Percentiles rank a stretch among this genome's conserved stretches.
phyloP scores from a whole-genome alignment of 2,797 vertebrate species.

The Paratrypauchen microcephalus region DNA sequence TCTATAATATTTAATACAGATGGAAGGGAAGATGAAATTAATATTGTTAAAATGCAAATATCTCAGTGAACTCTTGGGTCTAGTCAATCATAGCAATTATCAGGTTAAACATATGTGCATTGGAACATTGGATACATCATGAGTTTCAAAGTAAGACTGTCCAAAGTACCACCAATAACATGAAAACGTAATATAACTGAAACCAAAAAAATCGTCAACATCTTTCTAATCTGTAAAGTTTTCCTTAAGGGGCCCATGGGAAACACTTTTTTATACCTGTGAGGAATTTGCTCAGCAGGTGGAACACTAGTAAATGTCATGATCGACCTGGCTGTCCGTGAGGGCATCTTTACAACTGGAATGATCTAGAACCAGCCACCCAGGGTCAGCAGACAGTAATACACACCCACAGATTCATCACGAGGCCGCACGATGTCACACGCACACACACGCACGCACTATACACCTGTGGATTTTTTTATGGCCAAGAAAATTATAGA shows the following conservation, averaged over 20 bases:
- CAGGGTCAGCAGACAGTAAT: conserved; percentile 63
- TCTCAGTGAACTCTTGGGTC: too few species aligned
- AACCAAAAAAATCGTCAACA: neutral
- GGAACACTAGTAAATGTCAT: conserved; percentile 67
- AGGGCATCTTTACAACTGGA: conserved; percentile 66
- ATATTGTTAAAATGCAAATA: too few species aligned
- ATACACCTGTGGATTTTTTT: conserved; percentile 32
- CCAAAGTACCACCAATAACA: too few species aligned
- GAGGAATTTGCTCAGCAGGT: conserved; percentile 30
- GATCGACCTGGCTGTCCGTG: conserved; percentile 50
- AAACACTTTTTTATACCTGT: conserved; percentile 18
- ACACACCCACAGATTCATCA: conserved; percentile 64
- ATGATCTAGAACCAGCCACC: conserved; percentile 62
- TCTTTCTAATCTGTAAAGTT: conserved; percentile 30
- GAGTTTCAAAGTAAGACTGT: too few species aligned
- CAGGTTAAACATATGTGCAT: too few species aligned
- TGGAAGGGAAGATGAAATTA: too few species aligned
- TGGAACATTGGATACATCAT: too few species aligned
- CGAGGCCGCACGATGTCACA: conserved; percentile 57
- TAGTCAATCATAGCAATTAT: too few species aligned
- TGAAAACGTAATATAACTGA: too few species aligned
- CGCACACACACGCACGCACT: conserved; percentile 16
- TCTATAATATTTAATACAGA: too few species aligned
- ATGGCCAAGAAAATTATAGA: conserved; percentile 36
- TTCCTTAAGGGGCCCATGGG: conserved; percentile 18